These are phyloP conservation scores for Physocephala rufipes DNA, from an alignment of 2,888 invertebrate genomes.

Conservation along the genomic window DNA sequence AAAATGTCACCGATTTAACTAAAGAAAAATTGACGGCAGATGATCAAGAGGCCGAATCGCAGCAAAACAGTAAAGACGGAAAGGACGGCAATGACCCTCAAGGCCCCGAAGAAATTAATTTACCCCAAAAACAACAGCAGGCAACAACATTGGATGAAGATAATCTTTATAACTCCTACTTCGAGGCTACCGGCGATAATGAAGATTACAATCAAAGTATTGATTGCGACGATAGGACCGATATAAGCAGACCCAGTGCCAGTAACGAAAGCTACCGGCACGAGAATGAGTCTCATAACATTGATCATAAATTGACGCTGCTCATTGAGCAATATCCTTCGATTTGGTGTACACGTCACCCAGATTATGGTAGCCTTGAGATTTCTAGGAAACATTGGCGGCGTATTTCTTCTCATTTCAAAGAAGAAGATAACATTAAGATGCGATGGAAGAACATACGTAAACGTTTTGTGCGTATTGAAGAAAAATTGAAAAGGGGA, in stretches of 20 bases:
- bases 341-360: conserved; percentile 60
- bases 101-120: conserved; percentile 42
- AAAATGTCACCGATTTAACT: conserved; percentile 46
- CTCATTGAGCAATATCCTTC: conserved; percentile 58
- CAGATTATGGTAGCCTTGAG: conserved; percentile 58
- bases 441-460: conserved; percentile 61
- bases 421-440: conserved; percentile 56
- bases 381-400: conserved; percentile 60
- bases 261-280: conserved; percentile 55
- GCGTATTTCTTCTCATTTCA: conserved; percentile 57
- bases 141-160: background rate
- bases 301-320: conserved; percentile 57
- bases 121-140: conserved; percentile 2
- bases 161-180: conserved; percentile 23
- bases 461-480: conserved; percentile 57
- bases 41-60: background rate
- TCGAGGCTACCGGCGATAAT: conserved; percentile 41
- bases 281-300: conserved; percentile 58
- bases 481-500: conserved; percentile 53
- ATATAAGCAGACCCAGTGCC: conserved; percentile 32
- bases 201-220: conserved; percentile 15
- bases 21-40: conserved; percentile 31
- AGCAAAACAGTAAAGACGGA: conserved; percentile 36
- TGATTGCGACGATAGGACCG: conserved; percentile 33
- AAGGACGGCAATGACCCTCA: conserved; percentile 45